Conservation (phyloP, 2,888 invertebrate species). For the Hipparchia semele region DNA sequence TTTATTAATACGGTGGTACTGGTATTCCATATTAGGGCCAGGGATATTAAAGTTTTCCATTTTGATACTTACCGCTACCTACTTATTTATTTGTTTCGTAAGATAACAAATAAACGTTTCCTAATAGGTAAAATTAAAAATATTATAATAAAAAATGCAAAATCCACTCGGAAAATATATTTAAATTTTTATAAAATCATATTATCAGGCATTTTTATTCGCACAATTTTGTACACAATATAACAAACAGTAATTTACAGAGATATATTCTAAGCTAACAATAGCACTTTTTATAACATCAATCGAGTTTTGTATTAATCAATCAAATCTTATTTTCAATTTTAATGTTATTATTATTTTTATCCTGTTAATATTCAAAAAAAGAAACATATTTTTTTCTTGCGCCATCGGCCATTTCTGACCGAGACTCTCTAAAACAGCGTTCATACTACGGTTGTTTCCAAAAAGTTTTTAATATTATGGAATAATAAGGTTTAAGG, state of each 20-base stretch:
- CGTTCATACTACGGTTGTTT: neutral
- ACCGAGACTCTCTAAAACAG: neutral
- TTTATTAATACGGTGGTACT: no score
- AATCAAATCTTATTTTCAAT: neutral
- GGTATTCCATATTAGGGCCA: no score
- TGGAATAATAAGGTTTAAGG: neutral
- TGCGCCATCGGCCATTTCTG: neutral
- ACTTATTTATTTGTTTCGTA: no score
- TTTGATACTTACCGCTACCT: no score
- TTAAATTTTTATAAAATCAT: slow-evolving; percentile 82
- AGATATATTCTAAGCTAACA: slow-evolving; percentile 30
- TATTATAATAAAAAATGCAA: slow-evolving; percentile 50
- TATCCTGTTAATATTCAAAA: no score
- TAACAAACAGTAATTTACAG: slow-evolving; percentile 45
- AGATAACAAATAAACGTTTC: no score
- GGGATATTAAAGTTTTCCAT: no score
- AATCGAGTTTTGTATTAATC: neutral
- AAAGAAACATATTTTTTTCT: neutral
- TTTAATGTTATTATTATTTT: neutral
- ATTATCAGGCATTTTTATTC: slow-evolving; percentile 79
- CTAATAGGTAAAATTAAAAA: no score
- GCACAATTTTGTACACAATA: slow-evolving; percentile 80
- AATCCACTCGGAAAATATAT: slow-evolving; percentile 80
- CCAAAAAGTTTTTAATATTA: neutral
- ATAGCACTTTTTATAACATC: slow-evolving; percentile 34